A percentile compares a stretch with the other conserved stretches of the same genome.
phyloP scores from a whole-genome alignment of 1,140 invertebrate species.

The Ephestia elutella region DNA sequence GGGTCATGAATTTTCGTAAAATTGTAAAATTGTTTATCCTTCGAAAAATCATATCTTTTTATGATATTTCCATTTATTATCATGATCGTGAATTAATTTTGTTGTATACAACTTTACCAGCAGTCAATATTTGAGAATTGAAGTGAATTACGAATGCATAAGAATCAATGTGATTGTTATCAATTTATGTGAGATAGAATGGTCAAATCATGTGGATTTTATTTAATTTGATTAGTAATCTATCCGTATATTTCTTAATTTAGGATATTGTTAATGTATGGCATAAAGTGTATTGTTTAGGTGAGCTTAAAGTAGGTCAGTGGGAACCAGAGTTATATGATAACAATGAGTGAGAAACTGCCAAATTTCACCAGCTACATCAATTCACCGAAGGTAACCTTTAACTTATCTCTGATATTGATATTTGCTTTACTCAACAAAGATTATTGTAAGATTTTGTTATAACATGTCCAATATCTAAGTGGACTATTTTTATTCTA shows the following conservation, averaged over 20 bases:
- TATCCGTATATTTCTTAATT: slow-evolving; percentile 23
- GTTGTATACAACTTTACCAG: background rate
- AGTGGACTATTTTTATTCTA: too few relatives aligned
- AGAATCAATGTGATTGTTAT: slow-evolving; percentile 48
- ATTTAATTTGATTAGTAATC: slow-evolving; percentile 36
- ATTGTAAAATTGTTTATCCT: slow-evolving; percentile 13
- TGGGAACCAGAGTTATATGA: slow-evolving; percentile 38
- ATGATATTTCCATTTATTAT: slow-evolving; percentile 20
- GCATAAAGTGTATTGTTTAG: background rate
- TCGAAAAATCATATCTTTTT: slow-evolving; percentile 18
- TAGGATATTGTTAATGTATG: slow-evolving; percentile 16
- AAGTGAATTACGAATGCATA: background rate
- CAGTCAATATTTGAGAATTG: background rate
- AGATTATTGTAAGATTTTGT: slow-evolving; percentile 5
- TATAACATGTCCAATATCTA: slow-evolving; percentile 20
- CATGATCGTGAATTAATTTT: background rate
- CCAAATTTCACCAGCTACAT: slow-evolving; percentile 69
- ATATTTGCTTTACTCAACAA: background rate
- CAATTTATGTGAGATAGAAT: slow-evolving; percentile 47
- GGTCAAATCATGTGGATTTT: slow-evolving; percentile 52
- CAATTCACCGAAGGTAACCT: slow-evolving; percentile 50
- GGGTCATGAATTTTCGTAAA: slow-evolving; percentile 21
- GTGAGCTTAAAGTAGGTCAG: slow-evolving; percentile 49
- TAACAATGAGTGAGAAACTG: slow-evolving; percentile 67
- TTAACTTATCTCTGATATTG: slow-evolving; percentile 1